Evolutionary conservation across 2,888 invertebrate genomes (phyloP).

Genomic region (Keiferia lycopersicella): DNA sequence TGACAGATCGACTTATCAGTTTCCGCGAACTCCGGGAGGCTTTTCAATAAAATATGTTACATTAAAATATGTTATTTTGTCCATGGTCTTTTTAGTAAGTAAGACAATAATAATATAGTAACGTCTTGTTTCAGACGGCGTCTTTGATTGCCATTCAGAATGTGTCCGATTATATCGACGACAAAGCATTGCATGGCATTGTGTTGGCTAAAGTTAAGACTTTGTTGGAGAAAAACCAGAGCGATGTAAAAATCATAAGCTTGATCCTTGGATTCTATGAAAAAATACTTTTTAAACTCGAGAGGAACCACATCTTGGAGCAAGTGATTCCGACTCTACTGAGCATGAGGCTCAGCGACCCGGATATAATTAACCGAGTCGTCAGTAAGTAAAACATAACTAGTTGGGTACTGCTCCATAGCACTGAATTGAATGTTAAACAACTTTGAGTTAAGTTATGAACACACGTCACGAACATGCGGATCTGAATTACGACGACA

Average conservation of each 20-base stretch:
- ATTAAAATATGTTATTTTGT: too few species aligned
- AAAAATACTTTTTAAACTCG: constrained; percentile 90
- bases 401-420: too few species aligned
- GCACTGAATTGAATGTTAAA: too few species aligned
- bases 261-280: constrained; percentile 90
- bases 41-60: too few species aligned
- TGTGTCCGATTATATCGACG: constrained; percentile 91
- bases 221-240: constrained; percentile 89
- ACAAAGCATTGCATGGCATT: constrained; percentile 88
- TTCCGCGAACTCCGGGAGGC: too few species aligned
- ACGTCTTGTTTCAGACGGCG: constrained; percentile 85
- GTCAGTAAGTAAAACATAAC: constrained; percentile 89
- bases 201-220: constrained; percentile 91
- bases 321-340: constrained; percentile 94
- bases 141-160: constrained; percentile 93
- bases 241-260: constrained; percentile 90
- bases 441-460: too few species aligned
- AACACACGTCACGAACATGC: too few species aligned
- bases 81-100: too few species aligned
- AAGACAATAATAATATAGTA: not conserved
- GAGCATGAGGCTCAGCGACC: constrained; percentile 92
- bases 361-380: constrained; percentile 93
- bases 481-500: too few species aligned
- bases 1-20: too few species aligned
- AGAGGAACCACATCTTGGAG: constrained; percentile 93